These are phyloP conservation scores for Brevimyrus niger DNA, from an alignment of 2,113 vertebrate species.

Conservation along the genomic window DNA sequence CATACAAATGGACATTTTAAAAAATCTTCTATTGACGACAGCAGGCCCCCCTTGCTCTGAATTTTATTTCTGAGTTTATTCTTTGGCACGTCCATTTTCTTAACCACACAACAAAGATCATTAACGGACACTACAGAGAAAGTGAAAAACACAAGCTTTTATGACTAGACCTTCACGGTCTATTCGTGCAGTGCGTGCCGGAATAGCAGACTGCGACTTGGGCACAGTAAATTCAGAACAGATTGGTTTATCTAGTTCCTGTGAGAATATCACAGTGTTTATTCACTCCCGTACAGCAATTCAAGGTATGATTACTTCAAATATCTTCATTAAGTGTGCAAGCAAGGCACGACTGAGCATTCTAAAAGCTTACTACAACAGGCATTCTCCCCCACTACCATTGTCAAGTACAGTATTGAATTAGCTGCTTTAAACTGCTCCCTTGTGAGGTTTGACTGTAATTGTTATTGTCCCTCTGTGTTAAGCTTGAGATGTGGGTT, in stretches of 20 bases:
- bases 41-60: background rate
- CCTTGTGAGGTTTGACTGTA: constrained; percentile 7
- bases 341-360: background rate
- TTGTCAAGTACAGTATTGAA: constrained; percentile 12
- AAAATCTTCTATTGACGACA: background rate
- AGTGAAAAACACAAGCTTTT: background rate
- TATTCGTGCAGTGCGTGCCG: background rate
- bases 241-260: background rate
- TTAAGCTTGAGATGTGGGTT: background rate
- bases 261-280: background rate
- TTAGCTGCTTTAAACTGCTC: constrained; percentile 11
- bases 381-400: background rate
- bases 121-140: background rate
- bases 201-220: background rate
- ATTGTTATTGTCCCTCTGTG: constrained; percentile 13
- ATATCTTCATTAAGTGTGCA: background rate
- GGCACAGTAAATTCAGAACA: constrained; percentile 8
- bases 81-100: background rate
- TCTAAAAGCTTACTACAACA: background rate
- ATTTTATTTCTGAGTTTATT: background rate
- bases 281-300: background rate
- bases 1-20: background rate
- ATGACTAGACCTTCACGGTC: background rate
- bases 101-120: background rate
- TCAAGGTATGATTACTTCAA: background rate